A percentile compares a stretch with the other conserved stretches of the same genome.
phyloP scores from a whole-genome alignment of 1,140 invertebrate genomes.

The Drosophila subobscura region DNA sequence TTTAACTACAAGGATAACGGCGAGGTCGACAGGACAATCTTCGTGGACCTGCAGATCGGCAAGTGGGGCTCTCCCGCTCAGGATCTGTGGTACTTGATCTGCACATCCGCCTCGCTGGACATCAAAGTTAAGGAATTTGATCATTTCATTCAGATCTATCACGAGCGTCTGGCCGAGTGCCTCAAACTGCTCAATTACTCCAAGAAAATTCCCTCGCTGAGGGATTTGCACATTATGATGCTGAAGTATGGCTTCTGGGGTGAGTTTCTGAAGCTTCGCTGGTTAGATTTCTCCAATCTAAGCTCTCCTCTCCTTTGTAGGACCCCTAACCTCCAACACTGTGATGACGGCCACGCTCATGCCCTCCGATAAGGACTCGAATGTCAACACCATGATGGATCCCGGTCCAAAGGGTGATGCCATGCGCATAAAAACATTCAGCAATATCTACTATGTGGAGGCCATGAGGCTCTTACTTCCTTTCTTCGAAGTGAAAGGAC shows the following conservation, averaged over 20 bases:
- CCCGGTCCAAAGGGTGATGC: slow-evolving; percentile 58
- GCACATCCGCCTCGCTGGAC: slow-evolving; percentile 51
- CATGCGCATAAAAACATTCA: slow-evolving; percentile 33
- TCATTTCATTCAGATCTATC: slow-evolving; percentile 69
- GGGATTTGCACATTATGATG: slow-evolving; percentile 57
- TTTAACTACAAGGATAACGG: slow-evolving; percentile 77
- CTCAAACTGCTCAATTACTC: slow-evolving; percentile 56
- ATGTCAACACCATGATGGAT: slow-evolving; percentile 52
- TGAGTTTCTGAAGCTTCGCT: slow-evolving; percentile 12
- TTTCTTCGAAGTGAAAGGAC: slow-evolving; percentile 57
- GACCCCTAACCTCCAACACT: slow-evolving; percentile 32
- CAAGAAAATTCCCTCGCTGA: slow-evolving; percentile 55
- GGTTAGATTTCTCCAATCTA: too few species aligned
- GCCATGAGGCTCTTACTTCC: slow-evolving; percentile 55
- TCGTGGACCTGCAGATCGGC: slow-evolving; percentile 65
- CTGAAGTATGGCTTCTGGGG: slow-evolving; percentile 64
- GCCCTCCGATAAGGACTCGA: slow-evolving; percentile 63
- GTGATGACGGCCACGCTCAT: slow-evolving; percentile 38
- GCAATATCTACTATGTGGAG: slow-evolving; percentile 49
- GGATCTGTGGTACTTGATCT: slow-evolving; percentile 68
- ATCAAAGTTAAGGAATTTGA: slow-evolving; percentile 68
- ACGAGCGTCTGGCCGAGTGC: slow-evolving; percentile 52
- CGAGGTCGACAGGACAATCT: slow-evolving; percentile 66
- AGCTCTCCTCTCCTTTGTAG: slow-evolving; percentile 17
- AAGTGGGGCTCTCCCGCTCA: slow-evolving; percentile 69